Conservation (phyloP, 1,140 invertebrate genomes). For the Andrena cerasifolii region DNA sequence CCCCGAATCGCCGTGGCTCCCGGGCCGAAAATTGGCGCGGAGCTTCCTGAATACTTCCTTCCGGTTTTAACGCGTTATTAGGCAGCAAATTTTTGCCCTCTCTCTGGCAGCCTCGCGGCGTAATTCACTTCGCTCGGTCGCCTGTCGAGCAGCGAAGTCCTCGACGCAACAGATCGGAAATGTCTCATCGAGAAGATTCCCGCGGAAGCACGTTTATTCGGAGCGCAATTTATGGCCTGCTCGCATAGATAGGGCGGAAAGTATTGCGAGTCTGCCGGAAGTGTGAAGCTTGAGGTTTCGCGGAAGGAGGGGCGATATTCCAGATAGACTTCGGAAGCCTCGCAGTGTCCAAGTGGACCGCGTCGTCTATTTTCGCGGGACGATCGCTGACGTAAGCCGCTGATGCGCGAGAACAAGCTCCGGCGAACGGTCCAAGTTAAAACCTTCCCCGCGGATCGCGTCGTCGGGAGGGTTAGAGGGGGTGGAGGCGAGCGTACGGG, state of each 20-base stretch:
- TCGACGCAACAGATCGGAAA: constrained; percentile 6
- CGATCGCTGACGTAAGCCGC: neutral
- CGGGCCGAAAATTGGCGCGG: constrained; percentile 10
- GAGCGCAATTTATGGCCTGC: no score
- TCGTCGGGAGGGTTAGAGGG: neutral
- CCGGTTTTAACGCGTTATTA: constrained; percentile 47
- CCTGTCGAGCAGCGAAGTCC: neutral
- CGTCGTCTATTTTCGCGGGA: constrained; percentile 9
- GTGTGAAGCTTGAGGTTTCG: no score
- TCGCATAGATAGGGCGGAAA: no score
- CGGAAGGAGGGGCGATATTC: no score
- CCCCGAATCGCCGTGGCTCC: neutral
- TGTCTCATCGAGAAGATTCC: neutral
- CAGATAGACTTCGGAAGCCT: no score
- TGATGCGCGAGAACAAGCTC: constrained; percentile 18
- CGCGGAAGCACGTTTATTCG: no score
- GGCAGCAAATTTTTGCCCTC: neutral
- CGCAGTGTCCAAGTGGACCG: neutral
- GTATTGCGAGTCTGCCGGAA: no score
- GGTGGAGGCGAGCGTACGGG: no score
- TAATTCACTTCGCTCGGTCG: constrained; percentile 11
- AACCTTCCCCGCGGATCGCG: constrained; percentile 11
- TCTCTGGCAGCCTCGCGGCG: neutral
- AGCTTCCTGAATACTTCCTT: constrained; percentile 27
- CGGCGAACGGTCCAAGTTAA: constrained; percentile 18